A percentile compares a stretch with the other conserved stretches of the same genome.
phyloP scores from a whole-genome alignment of 64 coral and sea anemone genomes.

The Pocillopora verrucosa region DNA sequence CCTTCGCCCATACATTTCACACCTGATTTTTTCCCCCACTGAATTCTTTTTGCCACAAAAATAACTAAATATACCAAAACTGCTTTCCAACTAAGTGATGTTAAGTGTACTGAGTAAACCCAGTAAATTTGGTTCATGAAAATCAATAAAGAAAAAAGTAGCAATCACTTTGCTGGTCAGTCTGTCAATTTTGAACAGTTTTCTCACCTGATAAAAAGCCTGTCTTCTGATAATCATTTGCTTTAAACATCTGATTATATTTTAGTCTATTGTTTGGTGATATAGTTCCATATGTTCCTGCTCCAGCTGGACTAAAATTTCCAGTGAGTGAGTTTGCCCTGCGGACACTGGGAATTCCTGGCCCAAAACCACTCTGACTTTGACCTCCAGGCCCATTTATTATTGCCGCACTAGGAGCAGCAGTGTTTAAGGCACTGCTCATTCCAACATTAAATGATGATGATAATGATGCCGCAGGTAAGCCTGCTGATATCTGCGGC shows the following conservation, averaged over 20 bases:
- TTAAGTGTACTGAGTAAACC: too few species aligned
- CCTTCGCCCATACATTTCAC: too few species aligned
- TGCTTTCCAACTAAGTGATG: too few species aligned
- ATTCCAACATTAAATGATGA: constrained; percentile 53
- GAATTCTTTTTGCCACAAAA: too few species aligned
- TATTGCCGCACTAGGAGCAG: constrained; percentile 37
- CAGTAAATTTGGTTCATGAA: too few species aligned
- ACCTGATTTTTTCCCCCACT: too few species aligned
- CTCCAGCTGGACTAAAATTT: constrained; percentile 3
- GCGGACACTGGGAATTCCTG: constrained; percentile 28
- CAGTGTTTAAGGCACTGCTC: constrained; percentile 53
- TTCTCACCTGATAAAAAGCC: constrained; percentile 87
- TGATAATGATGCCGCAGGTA: constrained; percentile 8
- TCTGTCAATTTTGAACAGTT: background rate
- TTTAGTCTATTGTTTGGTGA: constrained; percentile 67
- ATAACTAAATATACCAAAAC: too few species aligned
- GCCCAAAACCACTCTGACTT: constrained; percentile 29
- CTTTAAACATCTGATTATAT: constrained; percentile 96
- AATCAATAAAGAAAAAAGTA: too few species aligned
- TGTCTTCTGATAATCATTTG: constrained; percentile 82
- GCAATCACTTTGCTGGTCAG: too few species aligned
- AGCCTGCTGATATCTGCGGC: background rate
- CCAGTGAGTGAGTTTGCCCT: constrained; percentile 36
- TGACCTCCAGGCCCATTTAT: constrained; percentile 65
- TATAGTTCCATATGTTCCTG: constrained; percentile 55